These are phyloP conservation scores for Helicoverpa zea DNA, from an alignment of 1,140 invertebrate species.

Conservation along the genomic window DNA sequence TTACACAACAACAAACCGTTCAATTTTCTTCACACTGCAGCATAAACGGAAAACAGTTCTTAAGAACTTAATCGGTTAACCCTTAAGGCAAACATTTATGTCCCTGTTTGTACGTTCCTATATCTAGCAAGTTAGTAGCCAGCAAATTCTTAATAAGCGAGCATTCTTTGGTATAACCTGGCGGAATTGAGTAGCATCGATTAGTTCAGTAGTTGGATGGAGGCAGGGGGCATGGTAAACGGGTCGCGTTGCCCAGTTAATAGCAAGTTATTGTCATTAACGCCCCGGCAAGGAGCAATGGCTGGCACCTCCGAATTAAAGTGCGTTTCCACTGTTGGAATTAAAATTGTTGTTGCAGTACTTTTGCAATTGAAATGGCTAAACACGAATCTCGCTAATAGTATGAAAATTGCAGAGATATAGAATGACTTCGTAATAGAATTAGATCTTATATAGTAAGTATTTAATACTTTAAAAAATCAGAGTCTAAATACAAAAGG, in stretches of 20 bases:
- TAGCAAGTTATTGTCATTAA: constrained; percentile 77
- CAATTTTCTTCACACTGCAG: constrained; percentile 1
- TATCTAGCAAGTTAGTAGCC: constrained; percentile 19
- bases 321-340: constrained; percentile 49
- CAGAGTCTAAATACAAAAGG: too few species aligned
- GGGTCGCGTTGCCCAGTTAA: constrained; percentile 60
- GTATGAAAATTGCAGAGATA: too few species aligned
- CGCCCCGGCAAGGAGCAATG: constrained; percentile 56
- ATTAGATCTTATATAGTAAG: too few species aligned
- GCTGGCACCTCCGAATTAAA: constrained; percentile 59
- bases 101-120: background rate
- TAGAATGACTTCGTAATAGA: too few species aligned
- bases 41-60: constrained; percentile 15
- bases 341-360: too few species aligned
- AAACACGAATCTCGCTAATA: too few species aligned
- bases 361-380: too few species aligned
- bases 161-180: constrained; percentile 53
- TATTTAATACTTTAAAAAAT: too few species aligned
- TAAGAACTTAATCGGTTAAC: constrained; percentile 23
- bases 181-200: constrained; percentile 34
- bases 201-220: constrained; percentile 15
- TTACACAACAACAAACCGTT: constrained; percentile 9
- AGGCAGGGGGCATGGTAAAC: constrained; percentile 19
- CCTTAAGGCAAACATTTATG: background rate
- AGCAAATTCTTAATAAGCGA: constrained; percentile 51